Conservation (phyloP, 2,113 vertebrate genomes). For the Lamprotornis superbus region DNA sequence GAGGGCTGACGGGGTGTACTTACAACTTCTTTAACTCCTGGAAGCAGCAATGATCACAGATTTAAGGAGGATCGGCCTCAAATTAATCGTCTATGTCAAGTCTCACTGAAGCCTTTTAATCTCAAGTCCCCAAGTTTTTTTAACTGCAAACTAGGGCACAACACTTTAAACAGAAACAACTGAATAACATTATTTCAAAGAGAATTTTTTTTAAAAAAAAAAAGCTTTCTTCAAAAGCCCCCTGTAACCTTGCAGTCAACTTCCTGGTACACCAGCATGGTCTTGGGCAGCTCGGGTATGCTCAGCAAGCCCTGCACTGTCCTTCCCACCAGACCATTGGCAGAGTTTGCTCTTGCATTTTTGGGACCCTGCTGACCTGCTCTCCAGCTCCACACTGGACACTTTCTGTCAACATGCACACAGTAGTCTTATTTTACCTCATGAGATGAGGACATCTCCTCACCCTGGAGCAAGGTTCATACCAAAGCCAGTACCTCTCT, state of each 20-base stretch:
- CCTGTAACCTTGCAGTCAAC: background rate
- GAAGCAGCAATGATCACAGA: background rate
- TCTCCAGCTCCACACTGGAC: background rate
- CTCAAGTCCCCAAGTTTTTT: background rate
- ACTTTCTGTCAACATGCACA: background rate
- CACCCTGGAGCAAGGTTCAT: background rate
- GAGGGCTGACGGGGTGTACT: background rate
- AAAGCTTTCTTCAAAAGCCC: background rate
- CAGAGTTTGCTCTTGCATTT: background rate
- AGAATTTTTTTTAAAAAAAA: background rate
- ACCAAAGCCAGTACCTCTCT: background rate
- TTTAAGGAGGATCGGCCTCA: background rate
- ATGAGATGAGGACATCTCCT: background rate
- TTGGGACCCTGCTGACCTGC: background rate
- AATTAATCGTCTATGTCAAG: background rate
- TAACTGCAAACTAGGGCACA: background rate
- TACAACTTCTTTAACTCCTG: background rate
- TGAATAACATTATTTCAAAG: background rate
- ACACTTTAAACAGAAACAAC: background rate
- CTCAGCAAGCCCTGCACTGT: background rate
- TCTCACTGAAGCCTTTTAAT: background rate
- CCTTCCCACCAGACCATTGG: too few species aligned
- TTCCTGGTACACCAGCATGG: background rate
- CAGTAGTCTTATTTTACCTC: background rate
- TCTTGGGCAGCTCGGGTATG: background rate